phyloP scores from a whole-genome alignment of 2,888 invertebrate genomes.

The Catonia carolina region DNA sequence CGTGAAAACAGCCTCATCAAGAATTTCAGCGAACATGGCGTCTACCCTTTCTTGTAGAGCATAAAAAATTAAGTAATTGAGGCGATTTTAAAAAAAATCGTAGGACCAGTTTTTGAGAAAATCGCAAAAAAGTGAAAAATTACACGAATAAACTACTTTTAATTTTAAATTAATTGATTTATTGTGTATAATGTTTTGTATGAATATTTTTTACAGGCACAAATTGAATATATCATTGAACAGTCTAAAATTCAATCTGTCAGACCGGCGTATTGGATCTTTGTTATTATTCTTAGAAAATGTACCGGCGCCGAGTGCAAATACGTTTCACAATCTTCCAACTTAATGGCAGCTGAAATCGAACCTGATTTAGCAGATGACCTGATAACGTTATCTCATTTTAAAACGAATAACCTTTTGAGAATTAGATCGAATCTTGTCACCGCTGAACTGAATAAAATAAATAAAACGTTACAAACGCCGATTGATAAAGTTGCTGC shows the following conservation, averaged over 20 bases:
- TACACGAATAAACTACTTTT: no score
- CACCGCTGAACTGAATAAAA: slow-evolving; percentile 26
- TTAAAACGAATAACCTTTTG: neutral
- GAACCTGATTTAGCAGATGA: slow-evolving; percentile 28
- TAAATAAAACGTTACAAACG: slow-evolving; percentile 41
- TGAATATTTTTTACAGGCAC: slow-evolving; percentile 44
- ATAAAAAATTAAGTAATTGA: no score
- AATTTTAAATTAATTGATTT: no score
- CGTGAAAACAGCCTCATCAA: no score
- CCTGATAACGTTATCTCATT: slow-evolving; percentile 14
- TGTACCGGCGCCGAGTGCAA: slow-evolving; percentile 44
- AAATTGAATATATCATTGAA: slow-evolving; percentile 68
- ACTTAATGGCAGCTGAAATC: slow-evolving; percentile 19
- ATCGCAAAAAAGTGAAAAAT: no score
- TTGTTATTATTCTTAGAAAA: slow-evolving; percentile 57
- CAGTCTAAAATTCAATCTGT: slow-evolving; percentile 65
- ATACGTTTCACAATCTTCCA: slow-evolving; percentile 32
- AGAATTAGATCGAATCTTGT: slow-evolving; percentile 22
- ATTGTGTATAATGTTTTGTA: no score
- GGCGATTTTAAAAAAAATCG: no score
- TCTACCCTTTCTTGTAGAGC: no score
- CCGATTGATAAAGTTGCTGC: slow-evolving; percentile 43
- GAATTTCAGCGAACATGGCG: no score
- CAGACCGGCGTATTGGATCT: slow-evolving; percentile 60
- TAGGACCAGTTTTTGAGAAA: no score